Evolutionary conservation across 37 sponge, comb jelly and placozoan species (phyloP), one percentile per base, ranked within the genome.

Genomic region (Agelas oroides): DNA sequence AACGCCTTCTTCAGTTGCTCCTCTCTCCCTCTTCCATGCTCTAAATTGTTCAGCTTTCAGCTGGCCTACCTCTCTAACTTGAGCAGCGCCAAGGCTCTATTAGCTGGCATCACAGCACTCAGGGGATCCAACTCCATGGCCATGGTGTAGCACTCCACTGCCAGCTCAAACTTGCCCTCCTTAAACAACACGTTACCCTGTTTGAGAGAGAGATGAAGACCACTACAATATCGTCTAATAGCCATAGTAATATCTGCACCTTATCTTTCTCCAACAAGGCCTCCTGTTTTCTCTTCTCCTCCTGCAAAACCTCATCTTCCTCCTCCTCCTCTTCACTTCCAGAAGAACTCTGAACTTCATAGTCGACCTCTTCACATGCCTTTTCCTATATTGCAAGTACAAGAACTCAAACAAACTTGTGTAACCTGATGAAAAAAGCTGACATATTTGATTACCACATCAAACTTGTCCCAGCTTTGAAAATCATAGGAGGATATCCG

Each of bases 71-170:
- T 96, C 56, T 94, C 76, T 31, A 89, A 66, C 69, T 95, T 96
- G 67, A 98, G 71, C 0, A 95, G 88, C 18, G 99, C 99, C 93
- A 98, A 92, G 55, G 99, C 99, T 71, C 97, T 85, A 89, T 98
- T 98, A 23, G 97, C 95, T 28, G 88, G 88, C 39, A 96, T 68
- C 27, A 91, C 81, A 32, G 91, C 90, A 80, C 39, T 90, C 32
- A 28, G 38, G 24, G 97, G 95, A 79, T 96, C 95, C 71, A 92
- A 76, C 64, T 84, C 79, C 62, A 96, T 74, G 31, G 90, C 94
- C 37, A 35, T 69, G 2, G 92, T 84, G 78, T 98, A 98, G 67
- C 95, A 77, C 88, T 96, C 94, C 1, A 95, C 84, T 11, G 99
- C 99, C 5, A 86, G 88, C 65, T 92, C 95, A 73, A 83, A 91